Evolutionary conservation across 2,888 invertebrate genomes (phyloP).

Genomic region (Zaprionus bogoriensis): DNA sequence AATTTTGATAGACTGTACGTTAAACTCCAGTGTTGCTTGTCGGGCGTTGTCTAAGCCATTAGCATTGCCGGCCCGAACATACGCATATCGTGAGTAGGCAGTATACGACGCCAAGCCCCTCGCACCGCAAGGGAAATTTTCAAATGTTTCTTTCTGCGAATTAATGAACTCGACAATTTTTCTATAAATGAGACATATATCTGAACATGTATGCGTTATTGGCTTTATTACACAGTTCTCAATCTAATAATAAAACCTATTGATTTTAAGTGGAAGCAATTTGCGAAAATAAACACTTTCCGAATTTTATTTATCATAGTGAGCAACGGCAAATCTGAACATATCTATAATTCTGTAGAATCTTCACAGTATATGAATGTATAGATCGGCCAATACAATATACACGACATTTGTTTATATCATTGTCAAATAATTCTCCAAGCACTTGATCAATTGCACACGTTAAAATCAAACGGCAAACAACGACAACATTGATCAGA

Average conservation of each 20-base stretch:
- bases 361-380: too few relatives aligned
- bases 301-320: too few relatives aligned
- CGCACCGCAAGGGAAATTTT: neutral
- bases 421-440: neutral
- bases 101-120: neutral
- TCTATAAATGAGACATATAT: too few relatives aligned
- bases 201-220: too few relatives aligned
- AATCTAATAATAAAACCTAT: too few relatives aligned
- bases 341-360: too few relatives aligned
- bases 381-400: too few relatives aligned
- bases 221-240: too few relatives aligned
- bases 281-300: too few relatives aligned
- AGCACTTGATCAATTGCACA: neutral
- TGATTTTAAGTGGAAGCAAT: too few relatives aligned
- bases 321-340: too few relatives aligned
- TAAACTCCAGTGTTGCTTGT: slow-evolving; percentile 14
- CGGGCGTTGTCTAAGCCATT: slow-evolving; percentile 39
- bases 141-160: neutral
- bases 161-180: neutral
- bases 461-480: neutral
- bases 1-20: slow-evolving; percentile 38
- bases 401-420: neutral
- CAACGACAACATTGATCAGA: neutral
- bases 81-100: neutral
- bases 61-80: slow-evolving; percentile 23